Conservation (phyloP, 2,888 invertebrate species). For the Toxonevra muliebris region DNA sequence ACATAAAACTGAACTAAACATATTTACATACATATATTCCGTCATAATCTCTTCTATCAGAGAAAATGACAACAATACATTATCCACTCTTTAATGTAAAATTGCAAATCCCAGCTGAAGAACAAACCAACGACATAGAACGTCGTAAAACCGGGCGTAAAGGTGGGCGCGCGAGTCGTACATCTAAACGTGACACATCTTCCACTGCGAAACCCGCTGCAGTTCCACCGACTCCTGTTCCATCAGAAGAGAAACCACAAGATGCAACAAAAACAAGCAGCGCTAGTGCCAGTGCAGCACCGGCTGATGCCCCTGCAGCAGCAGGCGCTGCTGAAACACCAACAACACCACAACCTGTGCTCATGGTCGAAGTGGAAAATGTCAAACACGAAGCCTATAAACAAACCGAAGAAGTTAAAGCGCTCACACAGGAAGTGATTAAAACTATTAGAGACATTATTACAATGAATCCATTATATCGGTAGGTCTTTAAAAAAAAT, state of each 20-base stretch:
- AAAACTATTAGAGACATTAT: conserved; percentile 98
- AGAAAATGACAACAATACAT: conserved; percentile 76
- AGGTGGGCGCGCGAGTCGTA: conserved; percentile 50
- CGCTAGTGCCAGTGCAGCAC: conserved; percentile 1
- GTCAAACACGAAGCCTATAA: conserved; percentile 86
- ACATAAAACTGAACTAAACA: not conserved
- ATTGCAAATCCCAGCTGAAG: conserved; percentile 84
- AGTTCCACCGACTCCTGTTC: conserved; percentile 23
- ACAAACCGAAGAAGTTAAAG: conserved; percentile 95
- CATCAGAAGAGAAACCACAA: conserved; percentile 33
- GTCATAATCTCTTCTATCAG: conserved; percentile 46
- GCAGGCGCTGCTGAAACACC: conserved; percentile 34
- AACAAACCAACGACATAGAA: conserved; percentile 68
- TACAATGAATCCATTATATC: conserved; percentile 93
- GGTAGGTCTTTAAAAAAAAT: conserved; percentile 62
- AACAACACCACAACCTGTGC: conserved; percentile 66
- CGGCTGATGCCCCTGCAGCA: conserved; percentile 31
- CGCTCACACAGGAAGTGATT: conserved; percentile 94
- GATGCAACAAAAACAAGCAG: conserved; percentile 35
- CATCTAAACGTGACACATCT: conserved; percentile 60
- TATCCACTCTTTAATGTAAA: conserved; percentile 85
- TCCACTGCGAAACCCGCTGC: conserved; percentile 36
- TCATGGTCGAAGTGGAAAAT: conserved; percentile 97
- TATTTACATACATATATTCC: conserved; percentile 25
- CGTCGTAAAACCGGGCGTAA: conserved; percentile 63